Evolutionary conservation across 2,113 vertebrate genomes (phyloP).

Genomic region (Platichthys stellatus): DNA sequence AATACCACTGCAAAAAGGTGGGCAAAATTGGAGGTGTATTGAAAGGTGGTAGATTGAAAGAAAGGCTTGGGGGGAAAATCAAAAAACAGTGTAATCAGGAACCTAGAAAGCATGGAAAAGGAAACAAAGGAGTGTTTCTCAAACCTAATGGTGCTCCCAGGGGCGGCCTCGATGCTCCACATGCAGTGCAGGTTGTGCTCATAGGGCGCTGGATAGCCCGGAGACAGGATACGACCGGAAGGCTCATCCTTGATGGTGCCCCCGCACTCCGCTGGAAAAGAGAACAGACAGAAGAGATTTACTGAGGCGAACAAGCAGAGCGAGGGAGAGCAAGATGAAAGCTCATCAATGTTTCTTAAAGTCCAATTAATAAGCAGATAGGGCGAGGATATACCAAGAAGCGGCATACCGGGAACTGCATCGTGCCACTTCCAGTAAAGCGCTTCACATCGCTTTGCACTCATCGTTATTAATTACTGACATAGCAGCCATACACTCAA

Average conservation of each 20-base stretch:
- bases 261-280: constrained; percentile 91
- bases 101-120: constrained; percentile 3
- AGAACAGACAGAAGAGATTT: constrained; percentile 5
- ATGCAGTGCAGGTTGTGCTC: constrained; percentile 98
- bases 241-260: constrained; percentile 88
- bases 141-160: constrained; percentile 96
- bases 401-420: constrained; percentile 24
- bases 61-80: constrained; percentile 18
- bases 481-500: constrained; percentile 18
- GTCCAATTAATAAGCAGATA: constrained; percentile 25
- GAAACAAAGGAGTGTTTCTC: constrained; percentile 44
- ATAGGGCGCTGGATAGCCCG: constrained; percentile 95
- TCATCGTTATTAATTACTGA: constrained; percentile 57
- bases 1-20: constrained; percentile 50
- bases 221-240: constrained; percentile 91
- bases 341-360: constrained; percentile 4
- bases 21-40: constrained; percentile 62
- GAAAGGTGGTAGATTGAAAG: constrained; percentile 63
- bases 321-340: not conserved
- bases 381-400: constrained; percentile 6
- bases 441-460: constrained; percentile 31
- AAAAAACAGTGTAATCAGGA: constrained; percentile 64
- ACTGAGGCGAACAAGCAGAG: not conserved
- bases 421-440: constrained; percentile 13
- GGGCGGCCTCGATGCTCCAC: constrained; percentile 93